Percentiles rank a stretch among this genome's conserved stretches.
Conservation (phyloP, 2,797 vertebrate species). For the Chelon auratus region DNA sequence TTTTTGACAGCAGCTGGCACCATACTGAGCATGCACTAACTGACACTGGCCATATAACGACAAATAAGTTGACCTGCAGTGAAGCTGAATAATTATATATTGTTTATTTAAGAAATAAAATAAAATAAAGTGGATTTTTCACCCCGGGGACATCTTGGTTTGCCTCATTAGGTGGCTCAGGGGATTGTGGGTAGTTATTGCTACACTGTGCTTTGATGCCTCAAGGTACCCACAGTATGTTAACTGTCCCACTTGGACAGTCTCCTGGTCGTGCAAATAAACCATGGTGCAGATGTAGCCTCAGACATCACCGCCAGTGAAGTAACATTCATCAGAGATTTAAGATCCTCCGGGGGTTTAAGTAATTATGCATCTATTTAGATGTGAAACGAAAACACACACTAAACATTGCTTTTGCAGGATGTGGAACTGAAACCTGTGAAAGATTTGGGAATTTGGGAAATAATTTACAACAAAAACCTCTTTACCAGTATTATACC, state of each 20-base stretch:
- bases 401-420: neutral
- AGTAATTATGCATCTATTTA: constrained; percentile 33
- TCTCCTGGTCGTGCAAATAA: constrained; percentile 59
- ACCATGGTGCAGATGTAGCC: constrained; percentile 40
- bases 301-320: constrained; percentile 38
- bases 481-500: neutral
- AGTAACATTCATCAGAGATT: constrained; percentile 28
- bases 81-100: constrained; percentile 31
- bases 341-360: constrained; percentile 20
- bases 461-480: neutral
- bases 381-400: constrained; percentile 16
- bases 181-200: constrained; percentile 62
- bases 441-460: constrained; percentile 8
- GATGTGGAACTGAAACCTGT: neutral
- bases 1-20: constrained; percentile 21
- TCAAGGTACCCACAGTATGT: constrained; percentile 67
- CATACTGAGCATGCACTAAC: neutral
- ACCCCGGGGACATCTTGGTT: constrained; percentile 33
- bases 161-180: constrained; percentile 45
- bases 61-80: constrained; percentile 9
- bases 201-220: constrained; percentile 46
- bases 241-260: constrained; percentile 66
- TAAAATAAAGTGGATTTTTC: constrained; percentile 26
- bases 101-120: constrained; percentile 18
- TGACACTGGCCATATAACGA: constrained; percentile 9